Conservation (phyloP, 64 coral and sea anemone genomes). For the Dendronephthya gigantea region DNA sequence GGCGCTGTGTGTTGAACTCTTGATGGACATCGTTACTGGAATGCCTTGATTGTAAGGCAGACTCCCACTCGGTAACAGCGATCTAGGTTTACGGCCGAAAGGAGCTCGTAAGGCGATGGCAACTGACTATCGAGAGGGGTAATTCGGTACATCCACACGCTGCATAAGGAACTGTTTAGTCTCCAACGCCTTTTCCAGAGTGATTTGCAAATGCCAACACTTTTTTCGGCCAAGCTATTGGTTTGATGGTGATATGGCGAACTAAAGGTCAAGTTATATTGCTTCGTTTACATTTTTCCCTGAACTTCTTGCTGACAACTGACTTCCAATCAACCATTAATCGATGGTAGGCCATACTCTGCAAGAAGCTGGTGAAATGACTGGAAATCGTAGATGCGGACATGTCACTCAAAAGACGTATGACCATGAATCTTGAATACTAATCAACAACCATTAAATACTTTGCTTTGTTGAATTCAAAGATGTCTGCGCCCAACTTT, state of each 20-base stretch:
- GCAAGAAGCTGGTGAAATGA: slow-evolving; percentile 27
- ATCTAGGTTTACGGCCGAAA: slow-evolving; percentile 39
- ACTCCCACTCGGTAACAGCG: slow-evolving; percentile 22
- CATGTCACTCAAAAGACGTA: slow-evolving; percentile 26
- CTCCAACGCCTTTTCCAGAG: slow-evolving; percentile 50
- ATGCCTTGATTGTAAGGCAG: slow-evolving; percentile 19
- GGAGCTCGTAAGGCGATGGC: slow-evolving; percentile 52
- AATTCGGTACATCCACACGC: slow-evolving; percentile 53
- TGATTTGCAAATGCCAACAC: slow-evolving; percentile 30
- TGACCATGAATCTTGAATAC: slow-evolving; percentile 30
- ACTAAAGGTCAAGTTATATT: slow-evolving; percentile 41
- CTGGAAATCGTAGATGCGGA: slow-evolving; percentile 21
- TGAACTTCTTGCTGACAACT: slow-evolving; percentile 48
- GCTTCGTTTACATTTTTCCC: slow-evolving; percentile 34
- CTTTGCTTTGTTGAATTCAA: slow-evolving; percentile 18
- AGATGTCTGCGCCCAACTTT: background rate
- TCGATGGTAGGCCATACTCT: slow-evolving; percentile 41
- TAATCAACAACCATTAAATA: slow-evolving; percentile 9
- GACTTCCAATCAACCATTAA: slow-evolving; percentile 30
- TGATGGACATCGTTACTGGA: slow-evolving; percentile 17
- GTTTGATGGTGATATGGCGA: slow-evolving; percentile 58
- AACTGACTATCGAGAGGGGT: slow-evolving; percentile 41
- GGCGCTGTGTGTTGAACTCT: slow-evolving; percentile 24
- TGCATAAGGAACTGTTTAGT: slow-evolving; percentile 32
- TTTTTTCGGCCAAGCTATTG: slow-evolving; percentile 39